Evolutionary conservation across 2,888 invertebrate species (phyloP), one percentile per base, ranked within the genome.

Genomic region (Empis stercorea): DNA sequence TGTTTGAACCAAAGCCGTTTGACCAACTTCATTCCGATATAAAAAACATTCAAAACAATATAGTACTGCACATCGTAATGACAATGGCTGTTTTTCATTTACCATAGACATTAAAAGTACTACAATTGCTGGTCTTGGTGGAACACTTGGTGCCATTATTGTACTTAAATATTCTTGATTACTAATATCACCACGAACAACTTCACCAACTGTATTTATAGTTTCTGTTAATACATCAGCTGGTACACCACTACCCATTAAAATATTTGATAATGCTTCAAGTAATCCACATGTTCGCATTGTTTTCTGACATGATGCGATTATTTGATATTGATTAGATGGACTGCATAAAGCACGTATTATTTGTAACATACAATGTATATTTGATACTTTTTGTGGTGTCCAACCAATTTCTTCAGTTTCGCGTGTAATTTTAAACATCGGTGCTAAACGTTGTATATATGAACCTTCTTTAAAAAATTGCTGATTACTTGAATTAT

Each of bases 401-500:
- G 86, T 84, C 95, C 95, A 95, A 9, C 85, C 83, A 11, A 73
- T 70, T 50, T 87, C 87, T 30, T 83, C 81, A 0, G 73, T 61
- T 53, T 84, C 82, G 14, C 81, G 75, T 0, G 86, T 81, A 30
- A 86, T 74, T 52, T 78, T 77, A 59, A 95, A 93, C 86, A 92
- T 93, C 0, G 89, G 88, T 3, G 87, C 74, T 61, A 97, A 73
- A 52, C 81, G 81, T 61, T 94, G 91, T 55, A 97, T 91, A 60
- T 92, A 95, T 61, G 91, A 92, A 45, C 94, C 95, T 73, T 99
- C 99, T 71, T 95, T 91, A 65, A 99, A 99, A 63, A 96, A 94
- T 64, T 93, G 95, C 55, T 97, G 97, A 70, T 99, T 99, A 57
- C 94, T 95, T 13, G 88, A 81, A 65, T 99, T 99, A 61, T 93